These are phyloP conservation scores for Philonicus albiceps DNA, from an alignment of 2,888 invertebrate genomes.

Conservation along the genomic window DNA sequence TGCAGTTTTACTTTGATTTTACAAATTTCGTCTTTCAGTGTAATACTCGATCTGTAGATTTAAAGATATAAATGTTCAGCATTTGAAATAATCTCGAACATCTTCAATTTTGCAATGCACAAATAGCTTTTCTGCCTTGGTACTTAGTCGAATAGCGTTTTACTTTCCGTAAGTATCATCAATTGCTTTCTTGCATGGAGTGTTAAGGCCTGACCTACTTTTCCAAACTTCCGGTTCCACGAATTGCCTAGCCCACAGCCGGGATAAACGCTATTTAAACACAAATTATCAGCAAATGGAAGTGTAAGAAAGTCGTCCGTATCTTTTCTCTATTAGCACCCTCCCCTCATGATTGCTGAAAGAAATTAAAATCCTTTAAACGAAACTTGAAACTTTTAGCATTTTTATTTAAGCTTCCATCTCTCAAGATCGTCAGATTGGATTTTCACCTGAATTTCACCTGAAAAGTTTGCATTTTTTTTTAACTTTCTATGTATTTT, in stretches of 20 bases:
- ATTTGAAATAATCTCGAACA: neutral
- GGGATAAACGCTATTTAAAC: neutral
- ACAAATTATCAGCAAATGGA: neutral
- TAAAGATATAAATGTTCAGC: no score
- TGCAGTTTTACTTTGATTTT: no score
- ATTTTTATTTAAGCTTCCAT: neutral
- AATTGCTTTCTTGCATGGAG: neutral
- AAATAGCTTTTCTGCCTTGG: neutral
- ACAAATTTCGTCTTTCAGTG: no score
- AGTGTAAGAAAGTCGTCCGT: neutral
- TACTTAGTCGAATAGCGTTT: neutral
- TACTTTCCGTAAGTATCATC: neutral
- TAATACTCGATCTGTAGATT: no score
- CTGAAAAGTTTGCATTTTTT: neutral
- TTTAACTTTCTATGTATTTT: neutral
- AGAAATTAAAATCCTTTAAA: neutral
- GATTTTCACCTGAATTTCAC: neutral
- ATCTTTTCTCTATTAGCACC: neutral
- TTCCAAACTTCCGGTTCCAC: neutral
- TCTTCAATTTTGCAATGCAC: neutral
- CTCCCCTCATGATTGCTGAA: neutral
- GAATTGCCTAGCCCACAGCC: neutral
- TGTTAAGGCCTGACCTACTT: neutral
- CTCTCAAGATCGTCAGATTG: neutral
- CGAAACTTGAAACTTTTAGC: neutral